Base-by-base conservation (phyloP, 2,113 vertebrate species). In the Ictalurus furcatus region DNA sequence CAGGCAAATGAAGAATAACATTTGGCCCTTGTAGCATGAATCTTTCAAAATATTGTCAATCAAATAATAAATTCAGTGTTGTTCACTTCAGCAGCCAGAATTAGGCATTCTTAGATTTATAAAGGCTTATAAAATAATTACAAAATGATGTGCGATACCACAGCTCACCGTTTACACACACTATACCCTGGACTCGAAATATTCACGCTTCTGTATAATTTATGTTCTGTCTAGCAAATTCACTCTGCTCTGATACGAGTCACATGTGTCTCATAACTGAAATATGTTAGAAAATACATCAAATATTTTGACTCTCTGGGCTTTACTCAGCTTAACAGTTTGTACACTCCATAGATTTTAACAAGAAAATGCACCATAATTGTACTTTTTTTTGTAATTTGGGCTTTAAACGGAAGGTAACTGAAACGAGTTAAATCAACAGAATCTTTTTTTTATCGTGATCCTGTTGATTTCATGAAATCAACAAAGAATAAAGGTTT, bases 51-150 rank as follows among this genome's bases (percentile, higher is more conserved):
- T 83, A 61, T 7, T 61, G 2, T 61, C 5, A 59, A 34, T 0
- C 54, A 34, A 54, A 81, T 34, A 30, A 56, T 11, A 59, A 34
- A 11, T 59, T 34, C 30, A 59, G 54, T 23, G 30, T 54, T 56
- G 25, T 17, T 80, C 28, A 17, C 30, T 30, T 54, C 40, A 59
- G 25, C n/a, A 83, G 14, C 6, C 25, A 52, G 48, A 25, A 48
- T 52, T 84, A 28, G 28, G 58, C 8, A n/a, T 19, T 30, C 4
- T 52, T 1, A 52, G 25, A 28, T 52, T 79, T 54, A 56, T 9
- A 14, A 59, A 88, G 14, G n/a, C n/a, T 65, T 87, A 54, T 69
- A 81, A 56, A 48, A 17, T 87, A 65, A 79, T 44, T 61, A 78
- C 16, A 28, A n/a, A 61, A 78, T 14, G 6, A 13, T 54, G 1